Base-by-base conservation (phyloP, 2,113 vertebrate species). In the Neodon shergylaensis region DNA sequence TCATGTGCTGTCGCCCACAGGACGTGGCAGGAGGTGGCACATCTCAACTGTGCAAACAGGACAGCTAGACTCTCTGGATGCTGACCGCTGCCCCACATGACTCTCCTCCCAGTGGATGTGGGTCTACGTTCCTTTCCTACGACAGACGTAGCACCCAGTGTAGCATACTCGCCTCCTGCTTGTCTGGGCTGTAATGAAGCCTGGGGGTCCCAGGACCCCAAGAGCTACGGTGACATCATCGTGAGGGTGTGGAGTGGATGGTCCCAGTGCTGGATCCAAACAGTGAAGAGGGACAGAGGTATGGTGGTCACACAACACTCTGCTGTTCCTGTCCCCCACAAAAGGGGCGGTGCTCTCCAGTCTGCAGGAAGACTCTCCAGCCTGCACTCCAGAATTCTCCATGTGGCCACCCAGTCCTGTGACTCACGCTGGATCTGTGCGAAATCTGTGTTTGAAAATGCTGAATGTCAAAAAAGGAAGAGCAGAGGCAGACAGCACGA, bases 381-480 rank as follows among this genome's bases (percentile, higher is more conserved):
- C 36, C 52, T 10, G 83, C 1, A 0, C 91, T 90, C 22, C 2
- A 12, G 70, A 31, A 16, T 21, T 36, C 77, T 16, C 94, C 81
- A 28, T 68, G 42, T 1, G 5, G 82, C 95, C 95, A 58, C 97
- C 26, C 0, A 58, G 92, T 88, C 17, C 61, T 31, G 10, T 95
- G 97, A 95, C 47, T 97, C 97, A 95, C 21, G 39, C 91, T 1
- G 87, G 49, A 74, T 92, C 82, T 63, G 74, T 21, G 70, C 88
- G n/a, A 83, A 81, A 52, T 77, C 94, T 44, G 92, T 90, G 93
- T 96, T 87, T 95, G 96, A 95, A 97, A 96, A 95, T 36, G 95
- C 97, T 97, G 95, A 93, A 79, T 72, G 96, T 94, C 93, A 94
- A 74, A 96, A 87, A 96, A 96, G 96, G 96, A 83, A 93, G 94